Base-by-base conservation (phyloP, 2,113 vertebrate species). In the Phalacrocorax brasilianus region DNA sequence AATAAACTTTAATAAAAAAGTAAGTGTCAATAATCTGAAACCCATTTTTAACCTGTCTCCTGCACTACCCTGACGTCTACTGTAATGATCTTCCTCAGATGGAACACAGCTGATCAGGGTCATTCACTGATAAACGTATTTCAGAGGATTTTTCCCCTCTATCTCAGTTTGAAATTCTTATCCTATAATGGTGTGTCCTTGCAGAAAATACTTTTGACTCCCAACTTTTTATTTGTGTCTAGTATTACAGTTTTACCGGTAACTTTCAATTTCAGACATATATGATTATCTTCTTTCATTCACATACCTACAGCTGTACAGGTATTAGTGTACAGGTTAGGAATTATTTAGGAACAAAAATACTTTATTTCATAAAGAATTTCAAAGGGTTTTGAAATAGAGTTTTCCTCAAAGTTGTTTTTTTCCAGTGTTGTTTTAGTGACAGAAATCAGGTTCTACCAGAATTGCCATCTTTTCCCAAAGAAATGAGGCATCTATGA, bases 81-180 rank as follows among this genome's bases (percentile, higher is more conserved):
- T 90, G 73, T 90, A 92, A 65, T 88, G 95, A 97, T 98, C 96
- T 97, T 88, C 61, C 75, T 93, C 92, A 95, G 97, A 97, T 95
- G 93, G 95, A 97, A 96, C 96, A 96, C 74, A 93, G 96, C 87
- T 95, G 97, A 98, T 97, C 97, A 97, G 97, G 96, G 98, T 97
- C 95, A 98, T 97, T 97, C 95, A 91, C 97, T 97, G 98, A 98
- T 98, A 98, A 98, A 98, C 19, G 91, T 89, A 97, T 98, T 98
- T 98, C 93, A 96, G 95, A 97, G 96, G 98, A 98, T 98, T 98
- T 98, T 96, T 13, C 16, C 68, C 81, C 82, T 97, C 95, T 94
- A 95, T 97, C 97, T 97, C 96, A 95, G 96, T 79, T 92, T 90
- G 85, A 98, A 97, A 96, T 97, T 97, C 92, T 97, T 97, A 97